These are phyloP conservation scores for Drosophila demipolita DNA, from an alignment of 2,888 invertebrate genomes.

Conservation along the genomic window DNA sequence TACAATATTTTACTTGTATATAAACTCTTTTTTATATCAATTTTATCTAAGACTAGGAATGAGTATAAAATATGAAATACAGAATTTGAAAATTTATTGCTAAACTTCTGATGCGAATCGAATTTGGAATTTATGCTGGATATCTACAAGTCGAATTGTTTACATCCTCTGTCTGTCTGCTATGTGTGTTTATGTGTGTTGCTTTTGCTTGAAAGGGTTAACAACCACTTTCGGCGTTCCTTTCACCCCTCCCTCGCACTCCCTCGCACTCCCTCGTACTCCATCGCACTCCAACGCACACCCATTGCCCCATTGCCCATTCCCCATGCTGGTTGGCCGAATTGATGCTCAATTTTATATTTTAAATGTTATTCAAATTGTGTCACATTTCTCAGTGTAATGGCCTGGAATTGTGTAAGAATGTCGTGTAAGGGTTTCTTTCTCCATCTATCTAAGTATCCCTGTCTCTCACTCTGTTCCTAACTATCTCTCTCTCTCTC, in stretches of 20 bases:
- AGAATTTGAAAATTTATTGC: background rate
- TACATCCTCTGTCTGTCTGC: no score
- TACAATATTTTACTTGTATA: background rate
- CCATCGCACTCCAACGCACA: background rate
- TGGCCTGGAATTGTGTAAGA: constrained; percentile 73
- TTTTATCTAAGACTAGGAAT: no score
- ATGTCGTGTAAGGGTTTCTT: constrained; percentile 45
- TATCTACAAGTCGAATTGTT: constrained; percentile 1
- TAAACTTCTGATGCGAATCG: background rate
- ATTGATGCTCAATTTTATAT: constrained; percentile 80
- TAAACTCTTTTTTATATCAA: no score
- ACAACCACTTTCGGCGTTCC: constrained; percentile 43
- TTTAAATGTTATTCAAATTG: constrained; percentile 80
- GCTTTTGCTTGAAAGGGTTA: constrained; percentile 38
- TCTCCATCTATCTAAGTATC: background rate
- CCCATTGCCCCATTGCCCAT: background rate
- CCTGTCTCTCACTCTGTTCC: background rate
- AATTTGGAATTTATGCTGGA: background rate
- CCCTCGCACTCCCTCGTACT: background rate
- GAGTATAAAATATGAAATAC: background rate
- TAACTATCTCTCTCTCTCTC: background rate
- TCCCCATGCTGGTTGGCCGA: constrained; percentile 32
- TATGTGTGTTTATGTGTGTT: background rate
- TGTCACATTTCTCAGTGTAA: constrained; percentile 80
- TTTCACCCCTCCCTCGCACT: background rate